A percentile compares a stretch with the other conserved stretches of the same genome.
These are phyloP conservation scores for Cheilosia impressa DNA, from an alignment of 2,888 invertebrate species.

Conservation along the genomic window DNA sequence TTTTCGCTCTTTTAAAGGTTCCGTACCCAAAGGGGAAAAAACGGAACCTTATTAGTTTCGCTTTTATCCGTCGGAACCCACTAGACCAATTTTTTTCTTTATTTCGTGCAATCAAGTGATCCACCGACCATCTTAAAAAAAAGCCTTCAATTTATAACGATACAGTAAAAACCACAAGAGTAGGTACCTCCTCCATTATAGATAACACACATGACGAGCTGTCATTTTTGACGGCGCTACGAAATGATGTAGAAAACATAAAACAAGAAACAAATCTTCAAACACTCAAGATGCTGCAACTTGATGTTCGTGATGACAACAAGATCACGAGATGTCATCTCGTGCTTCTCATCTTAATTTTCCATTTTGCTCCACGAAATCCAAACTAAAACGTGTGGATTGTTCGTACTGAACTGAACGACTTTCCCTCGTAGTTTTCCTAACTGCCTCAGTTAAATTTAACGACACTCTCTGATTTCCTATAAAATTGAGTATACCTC, in stretches of 20 bases:
- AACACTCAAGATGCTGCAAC: not conserved
- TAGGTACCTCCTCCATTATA: not conserved
- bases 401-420: slow-evolving; percentile 9
- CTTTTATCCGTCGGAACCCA: too few relatives aligned
- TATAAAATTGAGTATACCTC: slow-evolving; percentile 2
- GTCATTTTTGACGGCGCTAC: not conserved
- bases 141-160: not conserved
- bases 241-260: not conserved
- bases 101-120: too few relatives aligned
- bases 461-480: slow-evolving; percentile 6
- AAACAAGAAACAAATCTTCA: not conserved
- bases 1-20: too few relatives aligned
- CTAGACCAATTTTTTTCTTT: too few relatives aligned
- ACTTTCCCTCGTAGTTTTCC: slow-evolving; percentile 31
- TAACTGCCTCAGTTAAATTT: slow-evolving; percentile 1
- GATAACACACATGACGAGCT: not conserved
- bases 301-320: slow-evolving; percentile 37
- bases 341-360: slow-evolving; percentile 4
- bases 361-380: not conserved
- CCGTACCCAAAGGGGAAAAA: too few relatives aligned
- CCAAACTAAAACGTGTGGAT: slow-evolving; percentile 34
- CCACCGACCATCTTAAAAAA: too few relatives aligned
- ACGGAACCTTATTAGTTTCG: too few relatives aligned
- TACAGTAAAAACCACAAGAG: not conserved
- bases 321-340: slow-evolving; percentile 15